Percentiles rank a stretch among this genome's conserved stretches.
phyloP scores from a whole-genome alignment of 1,140 invertebrate genomes.

The honey bee (Apis mellifera) region DNA sequence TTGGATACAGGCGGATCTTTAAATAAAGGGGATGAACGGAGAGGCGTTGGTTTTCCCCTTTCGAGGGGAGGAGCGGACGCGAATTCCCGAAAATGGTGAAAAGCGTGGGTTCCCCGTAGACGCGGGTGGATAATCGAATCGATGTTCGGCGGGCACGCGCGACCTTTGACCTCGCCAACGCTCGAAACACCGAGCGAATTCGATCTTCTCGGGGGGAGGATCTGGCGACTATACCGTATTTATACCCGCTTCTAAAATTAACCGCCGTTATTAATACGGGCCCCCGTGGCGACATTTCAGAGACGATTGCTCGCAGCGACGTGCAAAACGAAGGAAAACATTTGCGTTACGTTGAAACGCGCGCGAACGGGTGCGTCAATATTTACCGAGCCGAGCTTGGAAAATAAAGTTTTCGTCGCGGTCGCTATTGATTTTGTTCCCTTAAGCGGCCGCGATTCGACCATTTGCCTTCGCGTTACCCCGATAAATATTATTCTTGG shows the following conservation, averaged over 20 bases:
- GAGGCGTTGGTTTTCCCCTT: too few species aligned
- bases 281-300: too few species aligned
- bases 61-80: background rate
- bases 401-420: constrained; percentile 31
- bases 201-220: too few species aligned
- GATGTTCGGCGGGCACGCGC: constrained; percentile 51
- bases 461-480: background rate
- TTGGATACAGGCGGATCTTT: constrained; percentile 42
- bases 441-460: background rate
- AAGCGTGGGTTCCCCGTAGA: background rate
- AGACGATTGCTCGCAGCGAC: background rate
- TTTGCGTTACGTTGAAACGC: constrained; percentile 16
- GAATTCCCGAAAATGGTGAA: background rate
- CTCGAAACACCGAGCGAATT: background rate
- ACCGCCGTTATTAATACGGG: too few species aligned
- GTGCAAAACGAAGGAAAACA: constrained; percentile 10
- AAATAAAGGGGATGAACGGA: constrained; percentile 19
- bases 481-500: constrained; percentile 16
- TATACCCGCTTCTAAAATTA: too few species aligned
- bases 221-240: too few species aligned
- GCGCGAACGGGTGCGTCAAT: background rate
- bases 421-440: constrained; percentile 23
- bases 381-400: constrained; percentile 12
- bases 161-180: constrained; percentile 53
- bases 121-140: constrained; percentile 47